Base-by-base conservation (phyloP, 2,113 vertebrate genomes). In the Rhegmatorhina hoffmannsi region DNA sequence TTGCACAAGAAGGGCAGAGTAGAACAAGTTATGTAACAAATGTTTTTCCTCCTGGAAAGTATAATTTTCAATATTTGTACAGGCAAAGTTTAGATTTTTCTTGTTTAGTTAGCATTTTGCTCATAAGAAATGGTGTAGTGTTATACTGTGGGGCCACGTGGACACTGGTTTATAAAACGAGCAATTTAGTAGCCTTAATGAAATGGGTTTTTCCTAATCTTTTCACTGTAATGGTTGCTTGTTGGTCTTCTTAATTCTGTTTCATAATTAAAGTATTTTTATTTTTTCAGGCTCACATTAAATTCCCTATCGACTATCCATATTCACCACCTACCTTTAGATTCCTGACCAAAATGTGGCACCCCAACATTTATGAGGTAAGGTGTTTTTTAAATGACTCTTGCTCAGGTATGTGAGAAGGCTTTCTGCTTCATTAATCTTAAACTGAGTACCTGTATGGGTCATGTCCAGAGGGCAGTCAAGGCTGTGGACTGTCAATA, bases 311-410 rank as follows among this genome's bases (percentile, higher is more conserved):
- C 9, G 99, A 99, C 96, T 99, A 99, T 91, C 99, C 99, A 17
- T 99, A 99, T 98, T 99, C 99, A 74, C 99, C 99, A 67, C 99
- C 99, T 72, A 99, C 99, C 90, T 99, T 99, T 98, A 99, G 99
- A 95, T 99, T 99, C 95, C 98, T 99, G 97, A 99, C 99, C 95
- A 99, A 99, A 98, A 99, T 99, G 99, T 99, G 99, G 99, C 99
- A 99, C 80, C 99, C 99, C 90, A 99, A 99, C 98, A 99, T 99
- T 96, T 99, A 99, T 92, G 99, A 99, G 99, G 99, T 99, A 98
- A 98, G 97, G 5, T 66, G 4, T 15, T 69, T 76, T 50, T 44
- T 6, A 44, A 79, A 50, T 7, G 36, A 13, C 9, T 17, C 43
- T 44, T 69, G 60, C 29, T 49, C 6, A 13, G 3, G 8, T 25